These are phyloP conservation scores for Clarias batrachus DNA, from an alignment of 2,113 vertebrate genomes.

Conservation along the genomic window DNA sequence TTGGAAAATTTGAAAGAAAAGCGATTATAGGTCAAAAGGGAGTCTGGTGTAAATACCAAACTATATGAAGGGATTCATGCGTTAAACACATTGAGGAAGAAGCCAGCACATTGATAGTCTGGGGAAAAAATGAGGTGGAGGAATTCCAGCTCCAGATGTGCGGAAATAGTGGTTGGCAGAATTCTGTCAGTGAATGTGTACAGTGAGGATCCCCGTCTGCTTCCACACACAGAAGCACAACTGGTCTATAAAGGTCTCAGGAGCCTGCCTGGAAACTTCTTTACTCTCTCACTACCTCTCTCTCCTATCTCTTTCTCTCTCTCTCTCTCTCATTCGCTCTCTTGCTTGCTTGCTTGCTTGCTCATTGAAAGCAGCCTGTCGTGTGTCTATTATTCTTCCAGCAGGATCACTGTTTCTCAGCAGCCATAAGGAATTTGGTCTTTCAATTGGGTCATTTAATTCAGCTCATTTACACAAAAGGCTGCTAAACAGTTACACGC, in stretches of 20 bases:
- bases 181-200: not conserved
- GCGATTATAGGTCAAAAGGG: not conserved
- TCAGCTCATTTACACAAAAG: not conserved
- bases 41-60: not conserved
- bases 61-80: not conserved
- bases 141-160: not conserved
- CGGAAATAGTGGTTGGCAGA: not conserved
- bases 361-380: slow-evolving; percentile 2
- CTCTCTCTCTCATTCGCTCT: no score
- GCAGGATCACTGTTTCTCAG: not conserved
- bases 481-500: not conserved
- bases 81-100: not conserved
- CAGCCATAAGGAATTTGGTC: not conserved
- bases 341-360: no score
- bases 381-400: not conserved
- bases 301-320: not conserved
- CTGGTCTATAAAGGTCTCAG: not conserved
- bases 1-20: not conserved
- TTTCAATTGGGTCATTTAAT: not conserved
- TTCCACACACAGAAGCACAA: not conserved
- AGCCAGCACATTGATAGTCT: not conserved
- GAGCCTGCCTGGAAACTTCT: not conserved
- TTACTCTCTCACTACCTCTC: not conserved
- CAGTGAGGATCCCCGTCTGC: not conserved
- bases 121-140: not conserved